Base-by-base conservation (phyloP, 2,888 invertebrate genomes). In the Bedellia somnulentella region DNA sequence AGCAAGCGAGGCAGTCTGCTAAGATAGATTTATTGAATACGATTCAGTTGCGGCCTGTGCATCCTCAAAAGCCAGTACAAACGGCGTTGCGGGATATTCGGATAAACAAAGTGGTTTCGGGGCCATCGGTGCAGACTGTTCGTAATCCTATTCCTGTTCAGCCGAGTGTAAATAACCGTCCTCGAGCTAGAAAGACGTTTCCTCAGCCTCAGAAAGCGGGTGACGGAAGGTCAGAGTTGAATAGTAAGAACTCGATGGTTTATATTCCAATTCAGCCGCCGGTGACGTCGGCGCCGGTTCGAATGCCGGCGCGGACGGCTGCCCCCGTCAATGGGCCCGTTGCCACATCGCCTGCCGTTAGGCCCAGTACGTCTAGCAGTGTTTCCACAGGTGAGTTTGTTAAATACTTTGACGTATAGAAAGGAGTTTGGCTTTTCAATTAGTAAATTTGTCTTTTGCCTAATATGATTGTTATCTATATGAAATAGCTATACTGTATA, bases 201-300 rank as follows among this genome's bases (percentile, higher is more conserved):
- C 70, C 71, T 0, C 61, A 60, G 37, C 57, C 68, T 10, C 60
- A 55, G 39, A 64, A 64, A 37, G 37, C 50, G 1, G 62, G 57
- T 3, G 71, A 73, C 1, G 54, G 54, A 0, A 42, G 62, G 2
- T 59, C 66, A 10, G 71, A 70, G 29, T 37, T 73, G 33, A 67
- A 60, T 30, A 52, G 60, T 12, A 73, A 75, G 44, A 73, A 75
- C 41, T 64, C 70, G 1, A 75, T 75, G 75, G 75, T 75, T 36
- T 75, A 75, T 35, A 75, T 75, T 10, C 75, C 75, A 1, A 71
- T 73, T 15, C 70, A 68, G 45, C 73, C 73, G 38, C 60, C 73
- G n/a, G 41, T 40, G 17, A 58, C 67, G 11, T 64, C 64, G 35
- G 59, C 64, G 22, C 73, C 70, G 0, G 34, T 49, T 13, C 38